A percentile compares a stretch with the other conserved stretches of the same genome.
Conservation (phyloP, 2,113 vertebrate genomes). For the Paedocypris sp. region DNA sequence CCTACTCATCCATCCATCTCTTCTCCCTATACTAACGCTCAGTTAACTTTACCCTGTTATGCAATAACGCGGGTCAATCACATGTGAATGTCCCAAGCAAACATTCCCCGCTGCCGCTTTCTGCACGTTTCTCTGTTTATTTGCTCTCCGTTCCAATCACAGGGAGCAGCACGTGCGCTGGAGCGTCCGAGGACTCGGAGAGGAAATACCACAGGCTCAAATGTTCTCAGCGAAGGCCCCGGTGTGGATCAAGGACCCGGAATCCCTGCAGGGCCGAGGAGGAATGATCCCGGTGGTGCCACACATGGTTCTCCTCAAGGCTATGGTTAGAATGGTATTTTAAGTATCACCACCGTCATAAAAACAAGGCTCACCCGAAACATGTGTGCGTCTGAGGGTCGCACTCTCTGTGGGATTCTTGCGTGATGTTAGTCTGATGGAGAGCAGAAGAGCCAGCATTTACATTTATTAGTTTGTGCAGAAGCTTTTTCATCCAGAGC, state of each 20-base stretch:
- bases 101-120: neutral
- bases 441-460: too few species aligned
- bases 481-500: too few species aligned
- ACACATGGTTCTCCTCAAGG: constrained; percentile 3
- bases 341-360: constrained; percentile 12
- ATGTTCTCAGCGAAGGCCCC: constrained; percentile 33
- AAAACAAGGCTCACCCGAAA: constrained; percentile 22
- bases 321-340: constrained; percentile 26
- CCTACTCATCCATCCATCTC: too few species aligned
- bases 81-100: too few species aligned
- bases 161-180: constrained; percentile 37
- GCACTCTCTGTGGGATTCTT: neutral
- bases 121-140: neutral
- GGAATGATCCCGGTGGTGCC: neutral
- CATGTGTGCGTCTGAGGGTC: neutral
- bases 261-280: constrained; percentile 8
- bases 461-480: too few species aligned
- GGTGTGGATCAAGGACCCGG: constrained; percentile 14
- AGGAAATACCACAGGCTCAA: constrained; percentile 52
- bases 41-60: too few species aligned
- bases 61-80: too few species aligned
- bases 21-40: too few species aligned
- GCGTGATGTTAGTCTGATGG: too few species aligned
- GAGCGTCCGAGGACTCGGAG: too few species aligned
- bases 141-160: constrained; percentile 19